Evolutionary conservation across 92 coral and sea anemone species (phyloP), one percentile per base, ranked within the genome.

Genomic region (Galaxea fascicularis): DNA sequence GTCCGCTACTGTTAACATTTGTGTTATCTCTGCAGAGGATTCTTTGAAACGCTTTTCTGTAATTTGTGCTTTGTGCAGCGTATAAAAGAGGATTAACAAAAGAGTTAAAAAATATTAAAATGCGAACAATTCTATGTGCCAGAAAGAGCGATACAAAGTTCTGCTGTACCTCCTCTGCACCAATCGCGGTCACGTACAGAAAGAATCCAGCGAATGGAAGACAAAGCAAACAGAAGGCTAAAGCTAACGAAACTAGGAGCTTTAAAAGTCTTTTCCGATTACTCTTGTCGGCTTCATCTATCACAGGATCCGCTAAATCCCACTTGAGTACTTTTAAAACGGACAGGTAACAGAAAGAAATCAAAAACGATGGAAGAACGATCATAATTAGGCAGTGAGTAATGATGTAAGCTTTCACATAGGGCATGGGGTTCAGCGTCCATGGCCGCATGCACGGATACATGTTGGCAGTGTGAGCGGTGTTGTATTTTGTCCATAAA

Each of bases 11-110:
- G 3, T 18, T 24, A 22, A 10, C 8, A 52, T 44, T 8, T 76
- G 56, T 31, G 80, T 76, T 76, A 22, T 57, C 39, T 35, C 45
- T 76, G 10, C 67, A 39, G 27, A 65, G n/a, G 26, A 69, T 35
- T 31, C 35, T 12, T 41, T 76, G 52, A 20, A 88, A 49, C 4
- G 59, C 79, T 10, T 67, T 25, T 71, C 88, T 68, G 78, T 89
- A 89, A 39, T 89, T 89, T 35, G 85, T 56, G 76, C 92, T 89
- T 21, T 89, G 92, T 46, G 80, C 77, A 7, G 92, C 92, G 74
- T 89, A 89, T 26, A 83, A 56, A 22, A 89, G 73, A 0, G 92
- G 92, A 65, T 89, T 83, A 3, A 78, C 52, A 15, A 72, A 83
- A 39, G 88, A 77, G 57, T 89, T 89, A 14, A 74, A 77, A 77